These are phyloP conservation scores for Antennarius striatus DNA, from an alignment of 2,113 vertebrate genomes.

Conservation along the genomic window DNA sequence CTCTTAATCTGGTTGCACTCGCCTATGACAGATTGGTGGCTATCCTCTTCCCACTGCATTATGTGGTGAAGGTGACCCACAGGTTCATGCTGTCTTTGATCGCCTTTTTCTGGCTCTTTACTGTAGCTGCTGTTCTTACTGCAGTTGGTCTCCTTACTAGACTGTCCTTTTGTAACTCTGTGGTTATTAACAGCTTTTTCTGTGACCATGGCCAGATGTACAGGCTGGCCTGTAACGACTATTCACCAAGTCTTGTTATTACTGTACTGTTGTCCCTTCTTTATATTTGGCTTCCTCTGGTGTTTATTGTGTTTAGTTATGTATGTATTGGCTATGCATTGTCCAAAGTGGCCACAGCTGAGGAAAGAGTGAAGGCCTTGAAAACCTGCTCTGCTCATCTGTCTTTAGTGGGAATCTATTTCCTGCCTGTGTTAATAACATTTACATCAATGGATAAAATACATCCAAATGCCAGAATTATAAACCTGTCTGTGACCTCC, in stretches of 20 bases:
- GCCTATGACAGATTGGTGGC: constrained; percentile 76
- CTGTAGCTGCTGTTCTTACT: neutral
- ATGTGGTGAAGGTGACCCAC: constrained; percentile 56
- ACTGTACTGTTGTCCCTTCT: constrained; percentile 16
- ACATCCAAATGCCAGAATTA: constrained; percentile 62
- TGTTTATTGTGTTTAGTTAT: constrained; percentile 61
- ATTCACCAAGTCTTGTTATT: constrained; percentile 41
- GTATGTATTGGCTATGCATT: constrained; percentile 41
- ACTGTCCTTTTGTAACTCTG: constrained; percentile 72
- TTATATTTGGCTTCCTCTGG: constrained; percentile 58
- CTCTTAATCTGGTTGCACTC: constrained; percentile 72
- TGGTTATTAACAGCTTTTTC: constrained; percentile 72
- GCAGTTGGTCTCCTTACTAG: constrained; percentile 47
- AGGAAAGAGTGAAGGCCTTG: constrained; percentile 42
- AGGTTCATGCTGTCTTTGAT: constrained; percentile 63
- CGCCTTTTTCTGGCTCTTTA: constrained; percentile 52
- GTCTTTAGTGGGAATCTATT: constrained; percentile 57
- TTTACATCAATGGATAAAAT: constrained; percentile 48
- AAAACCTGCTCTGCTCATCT: constrained; percentile 60
- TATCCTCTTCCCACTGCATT: constrained; percentile 73
- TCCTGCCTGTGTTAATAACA: constrained; percentile 45
- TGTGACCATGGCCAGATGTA: constrained; percentile 70
- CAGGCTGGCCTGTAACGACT: constrained; percentile 68
- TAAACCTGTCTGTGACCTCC: constrained; percentile 69
- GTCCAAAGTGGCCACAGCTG: constrained; percentile 47